Evolutionary conservation across 2,113 vertebrate genomes (phyloP).

Genomic region (Ciconia maguari): DNA sequence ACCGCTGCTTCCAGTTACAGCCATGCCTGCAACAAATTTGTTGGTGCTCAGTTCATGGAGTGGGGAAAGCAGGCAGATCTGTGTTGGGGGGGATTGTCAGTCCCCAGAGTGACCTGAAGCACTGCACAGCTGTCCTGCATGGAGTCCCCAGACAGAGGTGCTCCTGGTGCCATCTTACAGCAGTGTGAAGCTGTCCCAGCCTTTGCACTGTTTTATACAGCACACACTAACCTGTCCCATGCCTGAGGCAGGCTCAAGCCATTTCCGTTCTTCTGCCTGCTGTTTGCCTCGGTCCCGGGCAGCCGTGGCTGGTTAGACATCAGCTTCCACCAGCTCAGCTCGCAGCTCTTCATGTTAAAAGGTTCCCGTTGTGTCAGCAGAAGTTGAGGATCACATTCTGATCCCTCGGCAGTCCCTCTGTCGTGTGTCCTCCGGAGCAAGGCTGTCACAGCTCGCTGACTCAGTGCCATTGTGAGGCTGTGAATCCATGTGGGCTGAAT

Average conservation of each 20-base stretch:
- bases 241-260: neutral
- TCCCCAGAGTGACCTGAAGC: neutral
- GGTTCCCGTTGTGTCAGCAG: neutral
- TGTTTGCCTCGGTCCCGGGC: neutral
- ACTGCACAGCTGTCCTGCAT: neutral
- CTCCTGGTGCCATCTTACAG: neutral
- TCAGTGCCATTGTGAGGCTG: fast-evolving
- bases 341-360: neutral
- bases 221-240: neutral
- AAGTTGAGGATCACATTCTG: neutral
- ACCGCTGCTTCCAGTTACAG: neutral
- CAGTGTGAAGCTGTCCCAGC: neutral
- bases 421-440: fast-evolving
- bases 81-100: neutral
- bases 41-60: slow-evolving; percentile 1
- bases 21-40: neutral
- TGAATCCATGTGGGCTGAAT: neutral
- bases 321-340: slow-evolving; percentile 2
- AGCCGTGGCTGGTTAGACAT: neutral
- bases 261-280: neutral
- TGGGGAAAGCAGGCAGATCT: neutral
- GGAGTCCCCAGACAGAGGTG: neutral
- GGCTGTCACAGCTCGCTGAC: neutral
- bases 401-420: neutral
- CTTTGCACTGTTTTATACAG: neutral